These are phyloP conservation scores for Chymomyza caudatula DNA, from an alignment of 2,888 invertebrate species.

Conservation along the genomic window DNA sequence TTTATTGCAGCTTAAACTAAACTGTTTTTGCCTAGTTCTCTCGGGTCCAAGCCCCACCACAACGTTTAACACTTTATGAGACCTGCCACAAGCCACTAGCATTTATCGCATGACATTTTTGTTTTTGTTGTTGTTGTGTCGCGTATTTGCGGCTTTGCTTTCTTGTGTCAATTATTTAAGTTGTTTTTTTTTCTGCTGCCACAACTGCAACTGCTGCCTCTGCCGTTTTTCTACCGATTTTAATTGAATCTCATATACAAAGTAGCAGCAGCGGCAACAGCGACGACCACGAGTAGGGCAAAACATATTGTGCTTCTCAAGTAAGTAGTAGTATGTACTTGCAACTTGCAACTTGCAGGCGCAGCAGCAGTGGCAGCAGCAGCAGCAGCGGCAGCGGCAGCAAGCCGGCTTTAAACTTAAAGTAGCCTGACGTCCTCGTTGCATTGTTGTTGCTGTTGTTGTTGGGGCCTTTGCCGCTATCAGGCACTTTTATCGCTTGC, in stretches of 20 bases:
- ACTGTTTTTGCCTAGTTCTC: neutral
- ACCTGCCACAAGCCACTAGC: slow-evolving; percentile 48
- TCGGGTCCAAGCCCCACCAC: neutral
- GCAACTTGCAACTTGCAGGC: slow-evolving; percentile 1
- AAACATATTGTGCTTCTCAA: slow-evolving; percentile 23
- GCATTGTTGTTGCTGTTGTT: slow-evolving; percentile 3
- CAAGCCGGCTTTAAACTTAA: neutral
- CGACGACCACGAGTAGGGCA: slow-evolving; percentile 44
- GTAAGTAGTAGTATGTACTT: slow-evolving; percentile 3
- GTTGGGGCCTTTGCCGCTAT: slow-evolving; percentile 54
- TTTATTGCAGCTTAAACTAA: neutral
- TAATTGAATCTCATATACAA: slow-evolving; percentile 72
- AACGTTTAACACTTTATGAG: slow-evolving; percentile 47
- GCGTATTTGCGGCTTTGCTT: slow-evolving; percentile 76
- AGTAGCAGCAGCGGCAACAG: slow-evolving; percentile 41
- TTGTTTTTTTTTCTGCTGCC: slow-evolving; percentile 30
- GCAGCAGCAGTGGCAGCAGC: slow-evolving; percentile 10
- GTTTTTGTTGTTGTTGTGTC: slow-evolving; percentile 20
- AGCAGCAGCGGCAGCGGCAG: slow-evolving; percentile 9
- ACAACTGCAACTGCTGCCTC: slow-evolving; percentile 5
- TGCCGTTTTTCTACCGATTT: slow-evolving; percentile 43
- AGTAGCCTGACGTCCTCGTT: neutral
- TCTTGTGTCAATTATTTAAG: slow-evolving; percentile 77
- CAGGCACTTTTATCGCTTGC: slow-evolving; percentile 76
- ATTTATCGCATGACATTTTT: slow-evolving; percentile 62